Conservation (phyloP, 2,797 vertebrate species). For the Megaceryle alcyon region DNA sequence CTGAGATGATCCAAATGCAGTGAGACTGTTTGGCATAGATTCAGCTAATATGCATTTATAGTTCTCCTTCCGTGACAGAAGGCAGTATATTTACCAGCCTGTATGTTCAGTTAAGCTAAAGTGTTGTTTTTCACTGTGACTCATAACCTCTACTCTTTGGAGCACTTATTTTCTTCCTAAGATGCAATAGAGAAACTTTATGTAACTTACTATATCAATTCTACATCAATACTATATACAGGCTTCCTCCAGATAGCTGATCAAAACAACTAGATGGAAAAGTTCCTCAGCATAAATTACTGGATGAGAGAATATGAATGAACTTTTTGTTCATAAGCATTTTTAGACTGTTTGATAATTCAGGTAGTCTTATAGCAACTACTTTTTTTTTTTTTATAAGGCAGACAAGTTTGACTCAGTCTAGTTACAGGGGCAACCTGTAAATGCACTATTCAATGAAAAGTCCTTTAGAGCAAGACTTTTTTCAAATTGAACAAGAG, state of each 20-base stretch:
- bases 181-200: conserved; percentile 38
- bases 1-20: conserved; percentile 31
- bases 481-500: background rate
- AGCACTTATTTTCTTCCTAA: conserved; percentile 63
- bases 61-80: conserved; percentile 52
- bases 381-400: background rate
- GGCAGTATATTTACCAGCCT: conserved; percentile 57
- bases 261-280: background rate
- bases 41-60: conserved; percentile 64
- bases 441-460: background rate
- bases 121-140: conserved; percentile 47
- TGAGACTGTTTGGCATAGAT: conserved; percentile 25
- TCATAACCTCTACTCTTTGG: conserved; percentile 48
- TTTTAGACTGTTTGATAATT: background rate
- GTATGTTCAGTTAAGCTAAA: conserved; percentile 27
- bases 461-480: background rate
- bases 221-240: background rate
- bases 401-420: background rate
- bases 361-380: background rate
- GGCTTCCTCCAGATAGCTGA: background rate
- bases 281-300: background rate
- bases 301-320: background rate
- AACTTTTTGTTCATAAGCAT: background rate
- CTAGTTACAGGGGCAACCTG: background rate
- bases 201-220: conserved; percentile 44